Evolutionary conservation across 1,140 invertebrate genomes (phyloP).

Genomic region (Nomia melanderi): DNA sequence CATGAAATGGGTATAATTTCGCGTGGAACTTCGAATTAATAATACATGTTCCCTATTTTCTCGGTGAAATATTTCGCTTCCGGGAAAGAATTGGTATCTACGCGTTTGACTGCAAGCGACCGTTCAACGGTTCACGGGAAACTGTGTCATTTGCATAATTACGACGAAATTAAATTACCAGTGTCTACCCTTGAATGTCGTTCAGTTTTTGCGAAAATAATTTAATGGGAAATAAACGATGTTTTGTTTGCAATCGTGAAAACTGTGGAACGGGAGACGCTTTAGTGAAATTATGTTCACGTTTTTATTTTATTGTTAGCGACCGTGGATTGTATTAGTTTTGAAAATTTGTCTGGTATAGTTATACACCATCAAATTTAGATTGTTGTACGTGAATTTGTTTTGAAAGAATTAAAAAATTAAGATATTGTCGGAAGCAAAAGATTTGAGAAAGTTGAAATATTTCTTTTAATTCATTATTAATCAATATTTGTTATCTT

Average conservation of each 20-base stretch:
- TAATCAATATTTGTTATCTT: too few species aligned
- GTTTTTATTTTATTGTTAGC: too few species aligned
- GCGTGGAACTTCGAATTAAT: background rate
- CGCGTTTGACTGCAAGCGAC: background rate
- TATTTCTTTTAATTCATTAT: too few species aligned
- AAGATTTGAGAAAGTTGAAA: too few species aligned
- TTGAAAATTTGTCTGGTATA: too few species aligned
- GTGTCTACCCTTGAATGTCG: too few species aligned
- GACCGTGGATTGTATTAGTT: too few species aligned
- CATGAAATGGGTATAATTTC: slow-evolving; percentile 15
- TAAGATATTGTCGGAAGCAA: too few species aligned
- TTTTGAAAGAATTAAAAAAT: too few species aligned
- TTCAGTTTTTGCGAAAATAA: background rate
- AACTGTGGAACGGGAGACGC: background rate
- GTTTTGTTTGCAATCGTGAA: background rate
- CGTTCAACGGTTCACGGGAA: background rate
- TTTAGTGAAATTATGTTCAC: too few species aligned
- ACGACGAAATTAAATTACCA: background rate
- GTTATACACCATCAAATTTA: too few species aligned
- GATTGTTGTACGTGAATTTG: too few species aligned
- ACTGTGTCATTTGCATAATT: slow-evolving; percentile 6
- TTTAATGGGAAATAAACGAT: background rate
- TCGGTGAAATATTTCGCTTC: background rate
- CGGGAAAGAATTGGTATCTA: slow-evolving; percentile 10
- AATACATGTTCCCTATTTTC: background rate